Evolutionary conservation across 1,140 invertebrate species (phyloP), one percentile per base, ranked within the genome.

Genomic region (Drosophila arawakana): DNA sequence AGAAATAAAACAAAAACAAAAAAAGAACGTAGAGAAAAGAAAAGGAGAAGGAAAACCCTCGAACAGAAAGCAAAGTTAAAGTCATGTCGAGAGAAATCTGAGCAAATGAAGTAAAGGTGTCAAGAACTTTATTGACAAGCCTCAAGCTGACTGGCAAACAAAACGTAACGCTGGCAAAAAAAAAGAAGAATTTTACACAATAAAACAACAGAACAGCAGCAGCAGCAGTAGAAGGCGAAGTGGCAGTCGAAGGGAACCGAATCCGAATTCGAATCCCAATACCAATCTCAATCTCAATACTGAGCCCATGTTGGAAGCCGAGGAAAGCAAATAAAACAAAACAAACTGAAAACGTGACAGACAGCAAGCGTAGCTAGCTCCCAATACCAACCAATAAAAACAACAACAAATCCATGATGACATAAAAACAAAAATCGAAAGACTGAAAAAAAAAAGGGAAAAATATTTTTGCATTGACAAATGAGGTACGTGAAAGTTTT

Each of bases 121-220:
- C 82, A 86, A 86, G 82, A 86, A 88, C 83, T 79, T 88, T 88
- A 88, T 88, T 86, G 82, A 86, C 82, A 86, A 65, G 76, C 79
- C 70, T 59, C 67, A 58, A 78, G 65, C 73, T 72, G 76, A 49
- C 68, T 62, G 54, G 62, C 52, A 70, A 73, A 70, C 74, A 79
- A 35, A 73, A 52, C 70, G 70, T 59, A 59, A 59, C 35, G 49
- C 18, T 58, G 44, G 52, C 57, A 65, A 65, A 65, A 52, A 46
- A 30, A 30, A 30, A 30, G 4, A 30, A 30, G 25, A 30, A 30
- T 30, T 76, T 68, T 54, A 76, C 67, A 66, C 67, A 73, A 67
- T 59, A 66, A 58, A 50, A 55, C 67, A 69, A 57, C 18, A 61
- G 46, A 63, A 18, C 39, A 61, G 46, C 57, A 62, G 15, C 11